These are phyloP conservation scores for Dendrolimus houi DNA, from an alignment of 2,888 invertebrate genomes.

Conservation along the genomic window DNA sequence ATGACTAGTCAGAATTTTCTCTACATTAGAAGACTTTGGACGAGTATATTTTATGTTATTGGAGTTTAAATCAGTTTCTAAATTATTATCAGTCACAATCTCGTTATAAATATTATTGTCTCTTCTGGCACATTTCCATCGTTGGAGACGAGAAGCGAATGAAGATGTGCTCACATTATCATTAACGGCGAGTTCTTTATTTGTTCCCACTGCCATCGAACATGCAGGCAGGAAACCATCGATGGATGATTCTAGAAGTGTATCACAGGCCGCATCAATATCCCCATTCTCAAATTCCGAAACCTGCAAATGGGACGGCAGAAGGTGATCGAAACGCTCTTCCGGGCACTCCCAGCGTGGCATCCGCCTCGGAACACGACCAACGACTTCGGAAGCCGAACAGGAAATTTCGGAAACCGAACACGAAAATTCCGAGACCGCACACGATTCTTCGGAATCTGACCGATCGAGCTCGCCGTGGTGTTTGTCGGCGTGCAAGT, in stretches of 20 bases:
- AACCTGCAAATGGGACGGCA: constrained; percentile 3
- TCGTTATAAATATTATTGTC: too few relatives aligned
- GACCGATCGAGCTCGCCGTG: constrained; percentile 1
- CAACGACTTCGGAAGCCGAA: constrained; percentile 41
- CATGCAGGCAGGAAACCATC: not conserved
- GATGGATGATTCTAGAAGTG: not conserved
- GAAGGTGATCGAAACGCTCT: constrained; percentile 12
- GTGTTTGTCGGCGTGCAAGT: constrained; percentile 4
- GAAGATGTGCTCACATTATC: too few relatives aligned
- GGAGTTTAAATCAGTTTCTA: too few relatives aligned
- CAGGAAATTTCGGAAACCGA: constrained; percentile 25
- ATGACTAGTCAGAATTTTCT: too few relatives aligned
- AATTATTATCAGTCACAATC: too few relatives aligned
- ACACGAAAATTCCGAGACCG: not conserved
- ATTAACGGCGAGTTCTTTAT: too few relatives aligned
- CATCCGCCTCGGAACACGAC: constrained; percentile 27
- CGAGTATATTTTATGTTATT: too few relatives aligned
- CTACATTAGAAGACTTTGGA: too few relatives aligned
- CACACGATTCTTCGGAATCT: not conserved
- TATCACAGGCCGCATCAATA: not conserved
- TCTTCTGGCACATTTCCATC: not conserved
- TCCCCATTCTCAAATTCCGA: not conserved
- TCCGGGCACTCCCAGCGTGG: constrained; percentile 27
- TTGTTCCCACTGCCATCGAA: not conserved
- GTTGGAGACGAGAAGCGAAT: not conserved